A percentile compares a stretch with the other conserved stretches of the same genome.
Evolutionary conservation across 2,888 invertebrate species (phyloP).

Genomic region (Herminia tarsipennalis): DNA sequence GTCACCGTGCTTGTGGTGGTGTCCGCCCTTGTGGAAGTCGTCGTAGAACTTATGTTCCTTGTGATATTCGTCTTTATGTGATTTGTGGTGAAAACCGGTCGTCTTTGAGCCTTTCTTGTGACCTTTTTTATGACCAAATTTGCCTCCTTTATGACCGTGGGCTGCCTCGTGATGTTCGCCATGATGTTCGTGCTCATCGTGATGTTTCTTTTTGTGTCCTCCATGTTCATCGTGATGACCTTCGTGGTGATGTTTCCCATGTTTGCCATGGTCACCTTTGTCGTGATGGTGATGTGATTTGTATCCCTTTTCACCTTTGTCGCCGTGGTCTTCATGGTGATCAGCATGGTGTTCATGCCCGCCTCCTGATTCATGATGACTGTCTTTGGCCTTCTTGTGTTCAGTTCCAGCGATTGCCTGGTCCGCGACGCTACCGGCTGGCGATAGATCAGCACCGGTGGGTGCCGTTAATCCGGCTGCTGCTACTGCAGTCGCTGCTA

Average conservation of each 20-base stretch:
- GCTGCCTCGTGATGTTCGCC: slow-evolving; percentile 92
- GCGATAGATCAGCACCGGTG: slow-evolving; percentile 44
- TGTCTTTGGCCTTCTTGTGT: slow-evolving; percentile 76
- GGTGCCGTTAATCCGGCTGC: slow-evolving; percentile 40
- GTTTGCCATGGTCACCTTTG: slow-evolving; percentile 91
- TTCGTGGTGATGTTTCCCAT: slow-evolving; percentile 92
- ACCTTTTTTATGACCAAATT: slow-evolving; percentile 92
- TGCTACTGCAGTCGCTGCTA: too few relatives aligned
- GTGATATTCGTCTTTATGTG: slow-evolving; percentile 94
- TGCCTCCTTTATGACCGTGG: slow-evolving; percentile 92
- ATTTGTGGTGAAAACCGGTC: slow-evolving; percentile 93
- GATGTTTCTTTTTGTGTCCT: slow-evolving; percentile 92
- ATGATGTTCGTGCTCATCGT: slow-evolving; percentile 91
- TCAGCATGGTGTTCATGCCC: slow-evolving; percentile 89
- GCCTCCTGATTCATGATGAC: slow-evolving; percentile 88
- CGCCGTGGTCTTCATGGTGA: slow-evolving; percentile 89
- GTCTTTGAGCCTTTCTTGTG: slow-evolving; percentile 95
- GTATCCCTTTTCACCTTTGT: slow-evolving; percentile 92
- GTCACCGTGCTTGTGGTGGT: slow-evolving; percentile 93
- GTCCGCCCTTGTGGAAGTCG: slow-evolving; percentile 93
- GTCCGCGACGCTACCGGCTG: slow-evolving; percentile 55
- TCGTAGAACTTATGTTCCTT: slow-evolving; percentile 96
- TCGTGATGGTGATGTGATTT: slow-evolving; percentile 91
- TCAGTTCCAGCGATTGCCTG: slow-evolving; percentile 81
- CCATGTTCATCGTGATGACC: slow-evolving; percentile 92